These are phyloP conservation scores for Arctocebus calabarensis DNA, from an alignment of 2,797 vertebrate genomes.

Conservation along the genomic window DNA sequence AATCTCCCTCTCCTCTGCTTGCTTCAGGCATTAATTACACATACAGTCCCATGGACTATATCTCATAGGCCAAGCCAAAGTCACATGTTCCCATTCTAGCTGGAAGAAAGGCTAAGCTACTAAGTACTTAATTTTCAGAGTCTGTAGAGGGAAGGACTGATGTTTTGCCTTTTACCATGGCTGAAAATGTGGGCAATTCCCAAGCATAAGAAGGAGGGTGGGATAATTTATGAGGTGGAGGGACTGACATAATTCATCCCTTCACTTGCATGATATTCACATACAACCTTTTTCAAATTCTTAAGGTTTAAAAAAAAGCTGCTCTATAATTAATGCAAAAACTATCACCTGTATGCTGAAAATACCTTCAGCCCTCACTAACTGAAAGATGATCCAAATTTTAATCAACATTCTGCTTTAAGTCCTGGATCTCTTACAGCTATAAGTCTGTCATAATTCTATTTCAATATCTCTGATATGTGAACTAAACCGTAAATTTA, in stretches of 20 bases:
- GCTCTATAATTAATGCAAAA: neutral
- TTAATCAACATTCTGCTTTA: neutral
- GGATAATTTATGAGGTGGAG: neutral
- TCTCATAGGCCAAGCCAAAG: neutral
- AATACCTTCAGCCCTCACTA: neutral
- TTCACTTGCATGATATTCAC: neutral
- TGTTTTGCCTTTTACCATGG: neutral
- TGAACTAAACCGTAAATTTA: neutral
- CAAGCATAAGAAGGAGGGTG: neutral
- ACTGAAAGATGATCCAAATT: neutral
- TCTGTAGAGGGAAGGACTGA: neutral
- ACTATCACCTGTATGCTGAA: neutral
- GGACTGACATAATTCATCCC: neutral
- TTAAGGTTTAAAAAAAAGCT: slow-evolving; percentile 6
- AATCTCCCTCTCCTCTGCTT: neutral
- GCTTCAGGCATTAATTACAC: neutral
- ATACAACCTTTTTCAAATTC: neutral
- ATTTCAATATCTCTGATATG: neutral
- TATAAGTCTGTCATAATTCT: neutral
- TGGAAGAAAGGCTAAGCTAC: neutral
- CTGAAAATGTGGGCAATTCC: neutral
- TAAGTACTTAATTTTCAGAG: neutral
- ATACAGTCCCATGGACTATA: neutral
- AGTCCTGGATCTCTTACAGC: neutral
- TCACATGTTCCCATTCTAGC: neutral